Percentiles rank a stretch among this genome's conserved stretches.
These are phyloP conservation scores for Triops longicaudatus DNA, from an alignment of 1,140 invertebrate species.

Conservation along the genomic window DNA sequence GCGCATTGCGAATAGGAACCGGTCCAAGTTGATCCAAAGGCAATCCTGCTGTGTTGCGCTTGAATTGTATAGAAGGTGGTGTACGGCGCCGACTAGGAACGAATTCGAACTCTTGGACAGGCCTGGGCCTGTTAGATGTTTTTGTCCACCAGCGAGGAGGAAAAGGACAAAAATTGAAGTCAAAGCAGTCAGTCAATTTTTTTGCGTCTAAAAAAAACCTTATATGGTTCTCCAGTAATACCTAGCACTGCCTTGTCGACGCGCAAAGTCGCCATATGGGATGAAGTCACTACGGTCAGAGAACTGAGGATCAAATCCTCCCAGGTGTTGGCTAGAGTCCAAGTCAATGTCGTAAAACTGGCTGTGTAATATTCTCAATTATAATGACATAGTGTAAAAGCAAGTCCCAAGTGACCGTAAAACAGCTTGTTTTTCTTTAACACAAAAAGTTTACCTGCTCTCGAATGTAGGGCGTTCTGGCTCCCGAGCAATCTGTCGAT, in stretches of 20 bases:
- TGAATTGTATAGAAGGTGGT: not conserved
- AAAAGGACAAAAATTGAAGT: not conserved
- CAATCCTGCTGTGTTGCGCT: not conserved
- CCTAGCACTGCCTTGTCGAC: not conserved
- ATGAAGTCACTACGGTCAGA: conserved; percentile 2
- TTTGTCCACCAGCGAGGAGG: not conserved
- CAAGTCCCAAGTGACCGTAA: not conserved
- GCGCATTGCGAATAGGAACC: not conserved
- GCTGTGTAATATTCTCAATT: not conserved
- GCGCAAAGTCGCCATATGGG: conserved; percentile 1
- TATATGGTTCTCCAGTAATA: not conserved
- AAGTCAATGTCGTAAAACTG: not conserved
- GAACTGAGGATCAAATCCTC: not conserved
- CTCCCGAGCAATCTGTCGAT: not conserved
- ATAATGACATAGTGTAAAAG: not conserved
- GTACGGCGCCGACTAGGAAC: not conserved
- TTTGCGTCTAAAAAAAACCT: not conserved
- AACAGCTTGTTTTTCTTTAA: not conserved
- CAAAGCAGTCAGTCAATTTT: not conserved
- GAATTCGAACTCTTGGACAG: not conserved
- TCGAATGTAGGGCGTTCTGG: conserved; percentile 9
- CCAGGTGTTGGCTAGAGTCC: not conserved
- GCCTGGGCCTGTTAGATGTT: not conserved
- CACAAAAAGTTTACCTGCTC: not conserved
- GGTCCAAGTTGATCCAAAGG: not conserved